phyloP scores from a whole-genome alignment of 1,140 invertebrate genomes.

The Drosophila elegans region DNA sequence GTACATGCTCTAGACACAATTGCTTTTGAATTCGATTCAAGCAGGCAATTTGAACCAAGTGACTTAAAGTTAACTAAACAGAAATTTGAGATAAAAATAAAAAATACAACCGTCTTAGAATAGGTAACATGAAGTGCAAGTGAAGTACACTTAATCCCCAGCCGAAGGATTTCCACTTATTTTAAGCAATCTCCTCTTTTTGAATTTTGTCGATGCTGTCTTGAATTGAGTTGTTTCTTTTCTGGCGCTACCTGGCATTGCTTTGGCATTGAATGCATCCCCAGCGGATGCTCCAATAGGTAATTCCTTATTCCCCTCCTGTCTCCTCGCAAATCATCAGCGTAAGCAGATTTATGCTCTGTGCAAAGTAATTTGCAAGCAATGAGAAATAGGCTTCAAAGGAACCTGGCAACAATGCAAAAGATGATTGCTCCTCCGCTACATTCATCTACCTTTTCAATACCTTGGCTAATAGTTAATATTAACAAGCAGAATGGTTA shows the following conservation, averaged over 20 bases:
- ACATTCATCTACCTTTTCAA: neutral
- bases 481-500: constrained; percentile 32
- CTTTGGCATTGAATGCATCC: constrained; percentile 33
- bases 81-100: constrained; percentile 4
- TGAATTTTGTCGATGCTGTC: constrained; percentile 11
- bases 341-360: constrained; percentile 63
- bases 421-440: constrained; percentile 49
- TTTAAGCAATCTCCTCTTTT: constrained; percentile 1
- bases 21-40: constrained; percentile 47
- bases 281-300: constrained; percentile 23
- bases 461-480: constrained; percentile 55
- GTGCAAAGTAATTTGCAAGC: constrained; percentile 42
- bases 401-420: constrained; percentile 48
- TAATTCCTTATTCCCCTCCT: constrained; percentile 1
- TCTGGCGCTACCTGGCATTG: constrained; percentile 23
- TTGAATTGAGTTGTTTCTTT: constrained; percentile 25
- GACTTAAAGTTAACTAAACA: neutral
- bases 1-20: constrained; percentile 37
- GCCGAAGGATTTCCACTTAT: constrained; percentile 13
- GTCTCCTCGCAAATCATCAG: constrained; percentile 38
- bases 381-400: constrained; percentile 27
- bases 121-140: neutral
- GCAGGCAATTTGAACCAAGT: constrained; percentile 27
- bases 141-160: constrained; percentile 7
- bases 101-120: neutral